phyloP scores from a whole-genome alignment of 2,797 vertebrate species.

The Phataginus tricuspis region DNA sequence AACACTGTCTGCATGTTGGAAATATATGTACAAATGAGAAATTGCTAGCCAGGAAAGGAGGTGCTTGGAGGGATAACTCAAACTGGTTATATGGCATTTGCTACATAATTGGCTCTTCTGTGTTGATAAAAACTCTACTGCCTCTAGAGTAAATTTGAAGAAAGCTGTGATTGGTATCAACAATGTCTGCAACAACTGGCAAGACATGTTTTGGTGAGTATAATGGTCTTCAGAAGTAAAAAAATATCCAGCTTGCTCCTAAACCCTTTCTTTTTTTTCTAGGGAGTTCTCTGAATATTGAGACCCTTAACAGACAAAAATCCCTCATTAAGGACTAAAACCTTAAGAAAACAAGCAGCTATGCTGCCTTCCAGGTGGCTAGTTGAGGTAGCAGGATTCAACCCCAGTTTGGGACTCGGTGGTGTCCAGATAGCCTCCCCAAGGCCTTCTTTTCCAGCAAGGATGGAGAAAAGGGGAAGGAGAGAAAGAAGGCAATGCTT shows the following conservation, averaged over 20 bases:
- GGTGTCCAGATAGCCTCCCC: background rate
- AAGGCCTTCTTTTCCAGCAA: background rate
- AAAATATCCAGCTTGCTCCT: background rate
- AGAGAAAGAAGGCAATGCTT: background rate
- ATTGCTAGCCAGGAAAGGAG: background rate
- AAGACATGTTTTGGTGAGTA: background rate
- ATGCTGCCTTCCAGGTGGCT: background rate
- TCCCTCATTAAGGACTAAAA: background rate
- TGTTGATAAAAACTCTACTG: too few relatives aligned
- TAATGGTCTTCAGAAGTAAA: background rate
- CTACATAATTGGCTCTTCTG: background rate
- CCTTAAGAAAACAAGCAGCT: background rate
- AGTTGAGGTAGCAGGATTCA: background rate
- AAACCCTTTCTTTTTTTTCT: background rate
- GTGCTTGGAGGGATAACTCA: background rate
- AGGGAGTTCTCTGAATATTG: background rate
- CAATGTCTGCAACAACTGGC: background rate
- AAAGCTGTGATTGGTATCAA: background rate
- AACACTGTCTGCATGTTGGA: background rate
- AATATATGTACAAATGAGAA: background rate
- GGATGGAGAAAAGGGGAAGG: background rate
- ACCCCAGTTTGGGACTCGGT: background rate
- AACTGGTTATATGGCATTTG: accelerated
- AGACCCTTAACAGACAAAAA: background rate
- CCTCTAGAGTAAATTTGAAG: background rate